These are phyloP conservation scores for Phymorhynchus buccinoides DNA, from an alignment of 1,140 invertebrate species.

Conservation along the genomic window DNA sequence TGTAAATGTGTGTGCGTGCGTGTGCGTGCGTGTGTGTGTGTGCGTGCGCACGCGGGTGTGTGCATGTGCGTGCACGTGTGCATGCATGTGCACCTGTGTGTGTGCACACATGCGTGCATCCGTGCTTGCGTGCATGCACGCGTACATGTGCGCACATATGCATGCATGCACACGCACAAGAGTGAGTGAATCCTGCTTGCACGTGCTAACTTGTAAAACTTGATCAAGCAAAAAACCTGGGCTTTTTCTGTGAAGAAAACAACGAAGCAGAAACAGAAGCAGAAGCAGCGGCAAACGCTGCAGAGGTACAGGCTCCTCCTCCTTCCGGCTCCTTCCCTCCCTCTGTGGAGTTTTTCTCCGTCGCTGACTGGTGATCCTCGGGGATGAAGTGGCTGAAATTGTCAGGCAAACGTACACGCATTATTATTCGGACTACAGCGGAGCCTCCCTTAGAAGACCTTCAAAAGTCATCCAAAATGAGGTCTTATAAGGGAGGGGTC, in stretches of 20 bases:
- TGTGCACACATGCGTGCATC: too few species aligned
- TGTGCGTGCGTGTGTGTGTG: slow-evolving; percentile 5
- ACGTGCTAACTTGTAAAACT: neutral
- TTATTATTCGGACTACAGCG: too few species aligned
- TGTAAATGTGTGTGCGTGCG: slow-evolving; percentile 9
- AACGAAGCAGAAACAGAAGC: neutral
- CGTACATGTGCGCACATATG: too few species aligned
- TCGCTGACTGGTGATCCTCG: slow-evolving; percentile 3
- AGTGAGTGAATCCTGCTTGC: neutral
- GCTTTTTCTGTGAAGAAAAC: neutral
- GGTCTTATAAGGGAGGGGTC: too few species aligned
- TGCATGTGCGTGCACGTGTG: neutral
- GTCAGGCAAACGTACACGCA: too few species aligned
- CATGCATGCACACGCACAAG: neutral
- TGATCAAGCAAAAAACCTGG: neutral
- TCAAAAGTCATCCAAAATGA: too few species aligned
- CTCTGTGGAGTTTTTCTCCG: neutral
- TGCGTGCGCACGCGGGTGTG: neutral
- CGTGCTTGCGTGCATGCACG: too few species aligned
- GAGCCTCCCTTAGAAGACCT: too few species aligned
- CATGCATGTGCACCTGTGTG: neutral
- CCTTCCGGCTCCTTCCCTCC: neutral
- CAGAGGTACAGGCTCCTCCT: neutral
- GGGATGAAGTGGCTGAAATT: slow-evolving; percentile 38
- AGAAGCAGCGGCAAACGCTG: neutral